Base-by-base conservation (phyloP, 2,113 vertebrate species). In the Chascanopsetta lugubris region DNA sequence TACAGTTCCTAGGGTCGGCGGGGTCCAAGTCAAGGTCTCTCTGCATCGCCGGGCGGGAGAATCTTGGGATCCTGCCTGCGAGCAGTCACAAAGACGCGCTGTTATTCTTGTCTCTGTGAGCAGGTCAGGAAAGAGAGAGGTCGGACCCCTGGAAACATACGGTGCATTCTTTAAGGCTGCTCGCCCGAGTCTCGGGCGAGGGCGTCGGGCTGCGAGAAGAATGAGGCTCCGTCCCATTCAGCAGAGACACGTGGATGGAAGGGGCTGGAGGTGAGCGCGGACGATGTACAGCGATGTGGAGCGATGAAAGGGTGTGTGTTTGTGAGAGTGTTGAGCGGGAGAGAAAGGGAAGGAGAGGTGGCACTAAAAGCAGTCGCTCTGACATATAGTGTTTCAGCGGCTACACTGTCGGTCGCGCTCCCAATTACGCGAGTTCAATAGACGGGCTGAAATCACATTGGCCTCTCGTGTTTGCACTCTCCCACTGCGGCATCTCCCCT, bases 401-500 rank as follows among this genome's bases (percentile, higher is more conserved):
- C 56, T 64, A 46, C 32, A 29, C 47, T 13, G 74, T 30, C 38
- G 87, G 85, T 86, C 84, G 21, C 59, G 88, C 87, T 89, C 89
- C 89, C 89, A 91, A 91, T 91, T 91, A 91, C 82, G 61, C 67
- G 60, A 66, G 74, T 86, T 90, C 85, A 89, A 90, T 90, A 88
- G 89, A 83, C n/a, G 22, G 49, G 57, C 75, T 81, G 82, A 77
- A 85, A 82, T 73, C 81, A 61, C 58, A 40, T 77, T 65, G 65
- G 34, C 67, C 69, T 63, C 57, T 18, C 26, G 68, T 80, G 70
- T 74, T 75, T 76, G 71, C 20, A 60, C 84, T 77, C 79, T 77
- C 61, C 42, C 48, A 68, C 59, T 77, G 30, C 69, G 65, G 65
- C 64, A 47, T 82, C 73, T 69, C 75, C 75, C 77, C 61, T 83